Percentiles rank a stretch among this genome's conserved stretches.
Conservation (phyloP, 2,113 vertebrate species). For the Diphyllodes magnificus region DNA sequence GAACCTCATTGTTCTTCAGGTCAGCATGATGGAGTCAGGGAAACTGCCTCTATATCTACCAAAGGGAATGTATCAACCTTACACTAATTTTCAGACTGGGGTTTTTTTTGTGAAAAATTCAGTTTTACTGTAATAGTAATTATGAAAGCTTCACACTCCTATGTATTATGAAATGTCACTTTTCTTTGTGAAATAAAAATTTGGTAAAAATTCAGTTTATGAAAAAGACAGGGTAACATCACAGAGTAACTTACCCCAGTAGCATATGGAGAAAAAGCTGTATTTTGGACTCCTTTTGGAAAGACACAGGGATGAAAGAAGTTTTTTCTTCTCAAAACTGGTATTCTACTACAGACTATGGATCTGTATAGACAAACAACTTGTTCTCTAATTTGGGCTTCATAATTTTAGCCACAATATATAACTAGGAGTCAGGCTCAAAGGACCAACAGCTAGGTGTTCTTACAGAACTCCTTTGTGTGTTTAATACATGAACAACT, state of each 20-base stretch:
- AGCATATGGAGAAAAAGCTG: not conserved
- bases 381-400: not conserved
- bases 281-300: not conserved
- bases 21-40: not conserved
- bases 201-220: not conserved
- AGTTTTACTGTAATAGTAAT: not conserved
- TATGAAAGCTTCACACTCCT: not conserved
- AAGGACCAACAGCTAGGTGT: not conserved
- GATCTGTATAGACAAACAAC: not conserved
- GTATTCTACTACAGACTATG: not conserved
- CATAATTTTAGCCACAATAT: not conserved
- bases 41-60: not conserved
- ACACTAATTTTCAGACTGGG: not conserved
- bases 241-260: not conserved
- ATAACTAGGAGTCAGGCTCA: not conserved
- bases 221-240: not conserved
- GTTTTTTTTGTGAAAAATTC: not conserved
- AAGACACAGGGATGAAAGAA: not conserved
- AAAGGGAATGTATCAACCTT: not conserved
- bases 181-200: not conserved
- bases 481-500: not conserved
- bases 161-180: not conserved
- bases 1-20: not conserved
- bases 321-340: not conserved
- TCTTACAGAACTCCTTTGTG: not conserved